These are phyloP conservation scores for Luscinia megarhynchos DNA, from an alignment of 2,797 vertebrate species.

Conservation along the genomic window DNA sequence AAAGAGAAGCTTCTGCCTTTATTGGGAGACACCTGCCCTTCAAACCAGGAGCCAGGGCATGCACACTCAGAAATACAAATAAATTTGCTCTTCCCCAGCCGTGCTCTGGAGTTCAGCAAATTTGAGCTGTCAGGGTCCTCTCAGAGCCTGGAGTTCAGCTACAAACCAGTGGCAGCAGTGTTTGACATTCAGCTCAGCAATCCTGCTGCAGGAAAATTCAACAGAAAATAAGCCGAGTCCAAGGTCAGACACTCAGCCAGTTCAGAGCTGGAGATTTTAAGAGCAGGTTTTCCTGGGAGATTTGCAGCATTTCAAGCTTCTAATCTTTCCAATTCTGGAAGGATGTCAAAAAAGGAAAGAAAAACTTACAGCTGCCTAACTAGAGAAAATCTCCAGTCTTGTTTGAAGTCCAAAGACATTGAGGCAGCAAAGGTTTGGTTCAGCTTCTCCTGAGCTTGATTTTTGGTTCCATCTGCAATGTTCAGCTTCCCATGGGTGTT, in stretches of 20 bases:
- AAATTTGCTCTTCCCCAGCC: not conserved
- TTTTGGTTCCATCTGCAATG: not conserved
- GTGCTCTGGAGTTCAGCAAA: not conserved
- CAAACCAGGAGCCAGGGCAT: not conserved
- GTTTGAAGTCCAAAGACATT: not conserved
- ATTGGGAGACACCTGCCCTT: too few relatives aligned
- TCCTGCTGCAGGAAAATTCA: not conserved
- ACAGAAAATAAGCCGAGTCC: constrained; percentile 2
- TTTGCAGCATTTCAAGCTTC: not conserved
- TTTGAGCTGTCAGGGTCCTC: not conserved
- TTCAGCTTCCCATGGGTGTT: not conserved
- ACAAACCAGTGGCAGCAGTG: not conserved
- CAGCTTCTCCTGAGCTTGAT: not conserved
- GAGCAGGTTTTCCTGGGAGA: not conserved
- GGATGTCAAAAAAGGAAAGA: not conserved
- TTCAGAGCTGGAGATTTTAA: not conserved
- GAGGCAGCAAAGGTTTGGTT: not conserved
- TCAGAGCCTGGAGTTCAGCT: not conserved
- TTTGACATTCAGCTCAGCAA: not conserved
- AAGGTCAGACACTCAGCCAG: not conserved
- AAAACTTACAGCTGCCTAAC: not conserved
- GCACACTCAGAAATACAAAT: not conserved
- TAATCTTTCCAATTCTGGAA: not conserved
- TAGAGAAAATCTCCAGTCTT: not conserved
- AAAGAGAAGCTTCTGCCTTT: too few relatives aligned